Percentiles rank a stretch among this genome's conserved stretches.
phyloP scores from a whole-genome alignment of 1,140 invertebrate genomes.

The Calephelis nemesis region DNA sequence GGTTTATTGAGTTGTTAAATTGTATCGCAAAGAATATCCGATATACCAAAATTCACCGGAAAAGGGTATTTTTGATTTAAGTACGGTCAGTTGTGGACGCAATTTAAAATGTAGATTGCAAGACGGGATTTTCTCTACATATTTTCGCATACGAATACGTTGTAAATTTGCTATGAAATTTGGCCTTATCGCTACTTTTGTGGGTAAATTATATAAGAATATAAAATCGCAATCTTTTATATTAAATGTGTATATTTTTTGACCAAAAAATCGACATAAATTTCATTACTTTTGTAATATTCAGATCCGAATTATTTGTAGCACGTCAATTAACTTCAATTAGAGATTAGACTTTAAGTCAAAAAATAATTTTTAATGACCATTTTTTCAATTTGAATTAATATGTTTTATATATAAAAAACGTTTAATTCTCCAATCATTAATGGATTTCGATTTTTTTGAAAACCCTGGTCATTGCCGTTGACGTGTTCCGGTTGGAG shows the following conservation, averaged over 20 bases:
- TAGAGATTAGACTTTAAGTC: too few relatives aligned
- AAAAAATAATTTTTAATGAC: too few relatives aligned
- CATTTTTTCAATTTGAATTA: too few relatives aligned
- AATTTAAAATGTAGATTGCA: slow-evolving; percentile 19
- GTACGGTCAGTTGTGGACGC: slow-evolving; percentile 15
- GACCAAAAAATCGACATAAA: not conserved
- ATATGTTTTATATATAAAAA: too few relatives aligned
- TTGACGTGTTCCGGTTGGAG: too few relatives aligned
- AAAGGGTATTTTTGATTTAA: slow-evolving; percentile 16
- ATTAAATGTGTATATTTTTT: not conserved
- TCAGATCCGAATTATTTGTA: too few relatives aligned
- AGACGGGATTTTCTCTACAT: slow-evolving; percentile 17
- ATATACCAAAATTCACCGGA: slow-evolving; percentile 10
- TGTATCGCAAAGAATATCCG: slow-evolving; percentile 18
- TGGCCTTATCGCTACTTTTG: not conserved
- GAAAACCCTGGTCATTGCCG: too few relatives aligned
- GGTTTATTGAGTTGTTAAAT: slow-evolving; percentile 16
- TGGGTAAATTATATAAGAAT: not conserved
- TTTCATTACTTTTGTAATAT: too few relatives aligned
- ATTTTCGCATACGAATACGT: slow-evolving; percentile 13
- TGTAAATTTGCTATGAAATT: slow-evolving; percentile 14
- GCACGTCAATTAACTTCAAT: too few relatives aligned
- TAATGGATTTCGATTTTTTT: too few relatives aligned
- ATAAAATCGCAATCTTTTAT: not conserved
- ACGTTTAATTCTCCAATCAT: too few relatives aligned